phyloP scores from a whole-genome alignment of 1,140 invertebrate genomes.

The Euura lappo region DNA sequence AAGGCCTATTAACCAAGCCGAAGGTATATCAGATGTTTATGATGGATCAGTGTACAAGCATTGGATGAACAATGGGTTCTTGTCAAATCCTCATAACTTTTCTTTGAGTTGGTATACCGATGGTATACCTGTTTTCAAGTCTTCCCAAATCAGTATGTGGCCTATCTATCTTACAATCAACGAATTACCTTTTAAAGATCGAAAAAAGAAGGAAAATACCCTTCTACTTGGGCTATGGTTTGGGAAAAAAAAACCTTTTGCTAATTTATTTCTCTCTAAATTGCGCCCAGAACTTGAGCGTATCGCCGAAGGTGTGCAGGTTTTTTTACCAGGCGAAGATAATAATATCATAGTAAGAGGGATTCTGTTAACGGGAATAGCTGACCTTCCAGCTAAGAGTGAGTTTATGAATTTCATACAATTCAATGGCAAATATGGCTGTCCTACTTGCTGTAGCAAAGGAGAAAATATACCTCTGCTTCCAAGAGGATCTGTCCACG shows the following conservation, averaged over 20 bases:
- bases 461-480: neutral
- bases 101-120: slow-evolving; percentile 40
- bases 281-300: slow-evolving; percentile 19
- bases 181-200: slow-evolving; percentile 22
- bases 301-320: slow-evolving; percentile 19
- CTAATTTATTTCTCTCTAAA: slow-evolving; percentile 22
- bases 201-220: slow-evolving; percentile 29
- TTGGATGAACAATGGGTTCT: slow-evolving; percentile 28
- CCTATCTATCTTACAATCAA: slow-evolving; percentile 42
- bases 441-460: neutral
- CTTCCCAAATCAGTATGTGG: slow-evolving; percentile 43
- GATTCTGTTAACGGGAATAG: slow-evolving; percentile 19
- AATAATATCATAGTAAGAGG: slow-evolving; percentile 6
- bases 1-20: no score
- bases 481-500: neutral
- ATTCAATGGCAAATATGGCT: no score
- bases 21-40: slow-evolving; percentile 22
- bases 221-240: slow-evolving; percentile 33
- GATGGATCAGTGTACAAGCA: slow-evolving; percentile 32
- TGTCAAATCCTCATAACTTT: slow-evolving; percentile 32
- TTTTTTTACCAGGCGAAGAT: slow-evolving; percentile 14
- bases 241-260: slow-evolving; percentile 24
- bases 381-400: slow-evolving; percentile 27
- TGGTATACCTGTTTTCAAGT: slow-evolving; percentile 46
- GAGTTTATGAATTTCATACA: slow-evolving; percentile 24